Evolutionary conservation across 2,113 vertebrate genomes (phyloP).

Genomic region (Megaptera novaeangliae): DNA sequence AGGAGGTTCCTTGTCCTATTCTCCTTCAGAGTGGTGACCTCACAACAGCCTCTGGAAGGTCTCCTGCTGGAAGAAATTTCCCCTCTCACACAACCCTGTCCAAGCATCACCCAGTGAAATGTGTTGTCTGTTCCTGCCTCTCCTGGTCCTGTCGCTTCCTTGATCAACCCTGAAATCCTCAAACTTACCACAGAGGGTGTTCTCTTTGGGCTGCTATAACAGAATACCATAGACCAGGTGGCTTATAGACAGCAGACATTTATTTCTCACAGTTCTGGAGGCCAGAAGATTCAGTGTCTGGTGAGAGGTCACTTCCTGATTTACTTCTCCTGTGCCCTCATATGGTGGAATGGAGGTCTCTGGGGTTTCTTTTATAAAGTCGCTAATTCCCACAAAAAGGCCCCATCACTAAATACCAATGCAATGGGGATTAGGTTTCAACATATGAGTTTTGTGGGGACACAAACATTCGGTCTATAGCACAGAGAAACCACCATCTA

Average conservation of each 20-base stretch:
- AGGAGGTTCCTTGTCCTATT: not conserved
- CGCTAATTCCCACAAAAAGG: not conserved
- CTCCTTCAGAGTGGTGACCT: not conserved
- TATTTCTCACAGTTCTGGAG: not conserved
- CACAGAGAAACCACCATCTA: not conserved
- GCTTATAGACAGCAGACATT: not conserved
- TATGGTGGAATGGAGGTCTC: not conserved
- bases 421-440: not conserved
- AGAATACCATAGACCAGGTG: not conserved
- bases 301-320: not conserved
- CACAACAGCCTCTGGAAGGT: not conserved
- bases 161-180: not conserved
- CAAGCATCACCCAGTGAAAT: not conserved
- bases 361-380: not conserved
- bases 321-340: not conserved
- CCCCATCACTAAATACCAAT: not conserved
- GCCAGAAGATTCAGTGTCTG: not conserved
- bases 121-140: not conserved
- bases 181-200: not conserved
- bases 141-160: not conserved
- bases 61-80: not conserved
- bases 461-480: not conserved
- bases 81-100: not conserved
- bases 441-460: fast-evolving
- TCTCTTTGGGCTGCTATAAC: not conserved